Percentiles rank a stretch among this genome's conserved stretches.
Conservation (phyloP, 2,888 invertebrate species). For the Sinodicranocentrus sp. region DNA sequence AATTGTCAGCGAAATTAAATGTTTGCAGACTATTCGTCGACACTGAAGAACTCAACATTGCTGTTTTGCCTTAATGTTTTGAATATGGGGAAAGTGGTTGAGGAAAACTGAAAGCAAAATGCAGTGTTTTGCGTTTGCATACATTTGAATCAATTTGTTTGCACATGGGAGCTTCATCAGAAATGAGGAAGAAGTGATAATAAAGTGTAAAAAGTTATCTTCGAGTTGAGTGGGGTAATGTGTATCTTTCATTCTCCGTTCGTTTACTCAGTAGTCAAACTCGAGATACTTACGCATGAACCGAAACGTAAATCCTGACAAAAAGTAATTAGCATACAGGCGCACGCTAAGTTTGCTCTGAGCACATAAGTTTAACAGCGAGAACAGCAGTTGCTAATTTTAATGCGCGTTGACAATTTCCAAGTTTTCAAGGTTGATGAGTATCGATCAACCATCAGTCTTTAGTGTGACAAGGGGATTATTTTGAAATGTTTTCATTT, state of each 20-base stretch:
- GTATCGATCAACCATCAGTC: conserved; percentile 58
- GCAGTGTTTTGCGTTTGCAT: conserved; percentile 37
- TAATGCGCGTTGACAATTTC: conserved; percentile 64
- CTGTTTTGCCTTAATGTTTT: not conserved
- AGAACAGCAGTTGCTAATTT: conserved; percentile 23
- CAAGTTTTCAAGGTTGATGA: conserved; percentile 74
- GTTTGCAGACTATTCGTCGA: too few species aligned
- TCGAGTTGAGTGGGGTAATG: not conserved
- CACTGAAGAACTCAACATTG: too few species aligned
- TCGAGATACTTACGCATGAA: too few species aligned
- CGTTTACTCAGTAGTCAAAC: too few species aligned
- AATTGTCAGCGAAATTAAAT: too few species aligned
- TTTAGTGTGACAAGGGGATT: not conserved
- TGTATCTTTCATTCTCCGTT: not conserved
- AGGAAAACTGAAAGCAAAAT: too few species aligned
- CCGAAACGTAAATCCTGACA: too few species aligned
- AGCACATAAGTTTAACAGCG: not conserved
- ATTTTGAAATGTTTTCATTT: too few species aligned
- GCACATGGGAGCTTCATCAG: conserved; percentile 34
- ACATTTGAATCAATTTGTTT: conserved; percentile 65
- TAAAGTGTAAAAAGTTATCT: conserved; percentile 21
- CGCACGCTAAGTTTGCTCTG: not conserved
- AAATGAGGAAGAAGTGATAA: conserved; percentile 53
- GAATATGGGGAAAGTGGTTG: not conserved
- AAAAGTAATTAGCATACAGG: conserved; percentile 2